Conservation (phyloP, 1,140 invertebrate species). For the Aphis craccivora region DNA sequence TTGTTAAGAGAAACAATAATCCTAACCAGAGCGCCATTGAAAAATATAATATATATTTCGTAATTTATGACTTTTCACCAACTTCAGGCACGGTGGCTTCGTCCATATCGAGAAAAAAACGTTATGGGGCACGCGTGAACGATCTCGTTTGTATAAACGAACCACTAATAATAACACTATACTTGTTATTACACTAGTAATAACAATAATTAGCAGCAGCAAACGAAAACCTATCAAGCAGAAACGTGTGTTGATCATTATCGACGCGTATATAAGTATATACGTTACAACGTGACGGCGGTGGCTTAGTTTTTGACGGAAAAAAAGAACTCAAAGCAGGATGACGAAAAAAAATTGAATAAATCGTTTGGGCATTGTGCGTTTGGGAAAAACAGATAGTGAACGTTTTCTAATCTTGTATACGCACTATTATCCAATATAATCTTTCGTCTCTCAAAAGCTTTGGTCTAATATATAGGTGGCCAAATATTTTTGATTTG, state of each 20-base stretch:
- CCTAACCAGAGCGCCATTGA: not conserved
- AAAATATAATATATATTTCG: slow-evolving; percentile 3
- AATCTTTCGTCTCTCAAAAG: too few species aligned
- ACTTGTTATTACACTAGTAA: too few species aligned
- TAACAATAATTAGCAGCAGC: not conserved
- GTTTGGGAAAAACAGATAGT: not conserved
- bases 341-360: not conserved
- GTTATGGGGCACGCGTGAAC: not conserved
- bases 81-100: not conserved
- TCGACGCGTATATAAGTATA: not conserved
- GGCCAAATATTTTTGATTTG: too few species aligned
- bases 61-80: not conserved
- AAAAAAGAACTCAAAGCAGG: not conserved
- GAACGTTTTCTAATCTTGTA: not conserved
- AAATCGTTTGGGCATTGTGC: not conserved
- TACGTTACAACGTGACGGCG: not conserved
- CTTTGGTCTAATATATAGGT: too few species aligned
- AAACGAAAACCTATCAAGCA: not conserved
- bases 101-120: not conserved
- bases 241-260: slow-evolving; percentile 2
- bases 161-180: not conserved
- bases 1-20: slow-evolving; percentile 11
- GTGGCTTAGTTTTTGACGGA: not conserved
- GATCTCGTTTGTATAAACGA: slow-evolving; percentile 6
- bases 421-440: too few species aligned